Evolutionary conservation across 2,797 vertebrate species (phyloP).

Genomic region (Staurois parvus): DNA sequence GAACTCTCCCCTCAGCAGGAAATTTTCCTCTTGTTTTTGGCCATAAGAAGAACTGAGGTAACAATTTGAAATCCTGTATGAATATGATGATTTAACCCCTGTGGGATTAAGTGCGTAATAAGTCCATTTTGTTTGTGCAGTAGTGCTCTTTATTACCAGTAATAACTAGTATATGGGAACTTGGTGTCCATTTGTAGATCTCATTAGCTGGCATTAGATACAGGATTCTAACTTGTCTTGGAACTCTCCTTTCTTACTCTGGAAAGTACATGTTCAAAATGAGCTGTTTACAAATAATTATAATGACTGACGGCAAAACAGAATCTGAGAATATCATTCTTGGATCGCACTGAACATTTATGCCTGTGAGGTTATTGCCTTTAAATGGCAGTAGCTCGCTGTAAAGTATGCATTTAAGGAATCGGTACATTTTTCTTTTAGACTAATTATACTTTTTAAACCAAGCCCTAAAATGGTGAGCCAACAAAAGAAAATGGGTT

Average conservation of each 20-base stretch:
- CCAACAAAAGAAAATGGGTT: no score
- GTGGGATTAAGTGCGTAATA: background rate
- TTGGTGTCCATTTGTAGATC: no score
- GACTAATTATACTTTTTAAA: no score
- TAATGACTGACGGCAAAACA: background rate
- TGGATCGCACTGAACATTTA: background rate
- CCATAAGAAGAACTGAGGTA: background rate
- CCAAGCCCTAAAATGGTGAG: no score
- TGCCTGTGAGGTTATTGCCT: background rate
- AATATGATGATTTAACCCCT: conserved; percentile 5
- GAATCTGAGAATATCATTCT: background rate
- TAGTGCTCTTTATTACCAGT: no score
- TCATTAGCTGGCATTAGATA: no score
- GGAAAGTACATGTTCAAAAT: background rate
- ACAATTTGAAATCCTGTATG: background rate
- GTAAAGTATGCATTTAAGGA: background rate
- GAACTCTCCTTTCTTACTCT: background rate
- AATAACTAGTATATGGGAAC: no score
- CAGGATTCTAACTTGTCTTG: background rate
- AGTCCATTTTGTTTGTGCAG: no score
- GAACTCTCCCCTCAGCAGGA: conserved; percentile 17
- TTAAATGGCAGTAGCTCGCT: background rate
- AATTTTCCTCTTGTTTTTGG: background rate
- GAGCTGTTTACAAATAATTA: background rate
- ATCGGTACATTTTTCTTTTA: no score